Percentiles rank a stretch among this genome's conserved stretches.
Evolutionary conservation across 2,888 invertebrate species (phyloP).

Genomic region (Agonum fuliginosum): DNA sequence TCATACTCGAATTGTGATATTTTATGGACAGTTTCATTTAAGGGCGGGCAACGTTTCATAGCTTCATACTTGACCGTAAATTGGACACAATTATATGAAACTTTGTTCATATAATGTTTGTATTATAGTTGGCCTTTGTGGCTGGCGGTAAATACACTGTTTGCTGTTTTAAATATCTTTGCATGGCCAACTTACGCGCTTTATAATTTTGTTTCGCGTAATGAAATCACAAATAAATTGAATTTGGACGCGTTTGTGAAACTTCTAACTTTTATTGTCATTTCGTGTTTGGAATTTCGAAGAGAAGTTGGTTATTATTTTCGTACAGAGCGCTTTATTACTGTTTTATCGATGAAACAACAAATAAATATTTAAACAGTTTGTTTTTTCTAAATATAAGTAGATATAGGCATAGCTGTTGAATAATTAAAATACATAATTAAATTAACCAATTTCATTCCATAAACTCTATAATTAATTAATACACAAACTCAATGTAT

Average conservation of each 20-base stretch:
- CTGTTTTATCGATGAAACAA: too few relatives aligned
- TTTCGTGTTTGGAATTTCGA: conserved; percentile 4
- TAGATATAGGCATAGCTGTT: too few relatives aligned
- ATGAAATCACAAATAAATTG: conserved; percentile 43
- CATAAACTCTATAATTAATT: too few relatives aligned
- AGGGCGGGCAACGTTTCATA: not conserved
- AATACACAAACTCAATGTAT: too few relatives aligned
- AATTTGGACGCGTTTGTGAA: conserved; percentile 26
- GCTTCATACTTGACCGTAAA: conserved; percentile 28
- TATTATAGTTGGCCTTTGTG: conserved; percentile 13
- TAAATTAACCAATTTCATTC: too few relatives aligned
- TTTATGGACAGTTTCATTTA: conserved; percentile 14
- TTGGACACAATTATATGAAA: conserved; percentile 32
- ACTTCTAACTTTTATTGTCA: conserved; percentile 37
- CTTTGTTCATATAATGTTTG: conserved; percentile 45
- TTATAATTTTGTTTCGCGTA: conserved; percentile 28
- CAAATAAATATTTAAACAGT: too few relatives aligned
- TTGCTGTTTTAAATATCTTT: conserved; percentile 38
- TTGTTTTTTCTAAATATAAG: too few relatives aligned
- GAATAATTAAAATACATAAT: too few relatives aligned
- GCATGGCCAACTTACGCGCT: conserved; percentile 21
- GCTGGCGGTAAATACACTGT: not conserved
- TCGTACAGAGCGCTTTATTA: too few relatives aligned
- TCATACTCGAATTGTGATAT: not conserved
- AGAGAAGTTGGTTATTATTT: not conserved